Percentiles rank a stretch among this genome's conserved stretches.
These are phyloP conservation scores for Pristis pectinata DNA, from an alignment of 2,797 vertebrate species.

Conservation along the genomic window DNA sequence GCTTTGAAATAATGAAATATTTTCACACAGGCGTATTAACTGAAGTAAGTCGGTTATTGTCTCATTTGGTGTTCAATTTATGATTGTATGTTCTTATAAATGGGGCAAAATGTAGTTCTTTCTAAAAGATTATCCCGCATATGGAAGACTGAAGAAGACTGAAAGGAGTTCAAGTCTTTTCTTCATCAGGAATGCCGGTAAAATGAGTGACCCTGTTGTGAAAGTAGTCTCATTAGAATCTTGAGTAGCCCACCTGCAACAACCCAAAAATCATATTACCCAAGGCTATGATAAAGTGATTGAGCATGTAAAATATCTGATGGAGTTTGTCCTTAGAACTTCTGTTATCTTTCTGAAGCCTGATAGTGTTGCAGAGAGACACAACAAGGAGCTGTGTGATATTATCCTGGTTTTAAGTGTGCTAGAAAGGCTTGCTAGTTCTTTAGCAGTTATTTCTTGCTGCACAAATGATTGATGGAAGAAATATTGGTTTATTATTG, in stretches of 20 bases:
- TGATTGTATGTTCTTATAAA: not conserved
- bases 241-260: not conserved
- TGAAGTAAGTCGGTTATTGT: not conserved
- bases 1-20: not conserved
- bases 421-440: too few species aligned
- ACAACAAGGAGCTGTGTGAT: not conserved
- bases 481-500: not conserved
- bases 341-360: not conserved
- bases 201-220: not conserved
- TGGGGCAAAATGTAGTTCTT: not conserved
- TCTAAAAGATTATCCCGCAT: not conserved
- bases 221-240: not conserved
- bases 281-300: not conserved
- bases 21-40: not conserved
- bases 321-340: not conserved
- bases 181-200: not conserved
- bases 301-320: not conserved
- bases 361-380: not conserved
- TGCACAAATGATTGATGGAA: not conserved
- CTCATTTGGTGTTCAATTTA: not conserved
- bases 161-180: not conserved
- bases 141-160: not conserved
- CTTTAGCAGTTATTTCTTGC: not conserved
- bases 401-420: too few species aligned
- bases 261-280: not conserved